Percentiles rank a stretch among this genome's conserved stretches.
These are phyloP conservation scores for Chiloscyllium plagiosum DNA, from an alignment of 2,113 vertebrate genomes.

Conservation along the genomic window DNA sequence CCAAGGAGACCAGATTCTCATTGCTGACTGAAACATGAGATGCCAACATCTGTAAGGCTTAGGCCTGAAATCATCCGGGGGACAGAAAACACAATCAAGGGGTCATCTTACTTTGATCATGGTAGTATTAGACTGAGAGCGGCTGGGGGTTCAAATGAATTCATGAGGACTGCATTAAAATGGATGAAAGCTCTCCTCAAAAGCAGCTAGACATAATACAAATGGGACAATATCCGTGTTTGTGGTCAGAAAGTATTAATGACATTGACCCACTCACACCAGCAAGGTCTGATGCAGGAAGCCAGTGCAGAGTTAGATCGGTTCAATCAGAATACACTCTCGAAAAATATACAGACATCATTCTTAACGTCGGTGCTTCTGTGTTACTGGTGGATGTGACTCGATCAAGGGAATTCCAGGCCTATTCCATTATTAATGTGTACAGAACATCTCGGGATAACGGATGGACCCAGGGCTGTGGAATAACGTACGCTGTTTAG, in stretches of 20 bases:
- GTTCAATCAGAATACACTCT: not conserved
- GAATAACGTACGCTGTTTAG: not conserved
- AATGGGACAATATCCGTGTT: not conserved
- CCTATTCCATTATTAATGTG: not conserved
- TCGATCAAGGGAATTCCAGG: not conserved
- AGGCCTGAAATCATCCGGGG: not conserved
- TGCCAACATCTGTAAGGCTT: not conserved
- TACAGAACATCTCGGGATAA: not conserved
- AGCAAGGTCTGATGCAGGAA: not conserved
- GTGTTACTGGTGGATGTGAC: not conserved
- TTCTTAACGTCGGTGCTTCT: not conserved
- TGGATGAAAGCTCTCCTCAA: not conserved
- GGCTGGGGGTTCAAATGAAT: not conserved
- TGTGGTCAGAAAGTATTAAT: not conserved
- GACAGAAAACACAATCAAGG: too few species aligned
- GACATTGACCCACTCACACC: not conserved
- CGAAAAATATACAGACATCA: not conserved
- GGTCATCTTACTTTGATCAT: not conserved
- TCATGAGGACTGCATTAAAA: not conserved
- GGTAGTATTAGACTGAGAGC: not conserved
- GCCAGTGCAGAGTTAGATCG: not conserved
- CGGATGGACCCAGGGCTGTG: not conserved
- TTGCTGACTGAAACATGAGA: not conserved
- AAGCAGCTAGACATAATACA: not conserved
- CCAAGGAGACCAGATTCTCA: not conserved